Evolutionary conservation across 2,113 vertebrate genomes (phyloP), one percentile per base, ranked within the genome.

Genomic region (Neolamprologus toae): DNA sequence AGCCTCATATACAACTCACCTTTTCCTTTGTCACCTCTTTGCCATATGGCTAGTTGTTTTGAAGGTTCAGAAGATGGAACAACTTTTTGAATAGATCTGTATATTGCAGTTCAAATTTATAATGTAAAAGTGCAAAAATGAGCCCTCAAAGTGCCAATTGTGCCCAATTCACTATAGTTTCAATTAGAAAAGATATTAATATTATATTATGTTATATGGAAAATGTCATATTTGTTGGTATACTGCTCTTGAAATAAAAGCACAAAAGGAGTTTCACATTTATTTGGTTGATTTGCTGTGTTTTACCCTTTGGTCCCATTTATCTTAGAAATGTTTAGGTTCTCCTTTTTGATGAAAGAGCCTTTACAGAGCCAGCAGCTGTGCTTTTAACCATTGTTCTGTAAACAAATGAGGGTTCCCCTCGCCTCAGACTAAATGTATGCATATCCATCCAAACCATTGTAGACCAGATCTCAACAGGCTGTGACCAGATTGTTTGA

Each of bases 161-260:
- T 71, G 63, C 35, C n/a, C 5, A 59, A 1, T 61, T 4, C 14
- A 61, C 26, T 61, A 61, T 31, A 31, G 8, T 61, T 61, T 61
- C 5, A 31, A 61, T 61, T 17, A 61, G 14, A 61, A 61, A 31
- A 2, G 2, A 61, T 61, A 9, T 61, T 17, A 61, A 61, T 61
- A 17, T 31, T 0, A 61, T 61, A 37, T 21, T 68, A 0, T 68
- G 6, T 0, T 68, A 37, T 21, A 40, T 21, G 11, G 12, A 40
- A 68, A 21, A 13, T 21, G 5, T 21, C 7, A 40, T 14, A 13
- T 40, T 68, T 11, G 0, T 19, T 63, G 28, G 8, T 63, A 33
- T 63, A 63, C 28, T 63, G 17, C 31, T 63, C 0, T 33, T 63
- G 59, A 63, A 19, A 17, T 19, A 31, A 61, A 61, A 31, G 28